phyloP scores from a whole-genome alignment of 2,113 vertebrate species.

The Oryctolagus cuniculus region mOryCun1.1 NC_091442.1:95678501-95679000 shows the following conservation, averaged over 20 bases:
- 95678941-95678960: conserved; percentile 76
- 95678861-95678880: conserved; percentile 83
- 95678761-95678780: conserved; percentile 88
- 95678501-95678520: conserved; percentile 85
- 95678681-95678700: conserved; percentile 86
- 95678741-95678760: conserved; percentile 85
- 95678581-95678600: conserved; percentile 87
- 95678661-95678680: conserved; percentile 89
- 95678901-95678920: conserved; percentile 80
- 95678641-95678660: conserved; percentile 84
- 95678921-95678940: conserved; percentile 74
- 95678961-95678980: conserved; percentile 75
- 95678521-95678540: conserved; percentile 87
- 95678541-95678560: conserved; percentile 93
- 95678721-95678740: conserved; percentile 85
- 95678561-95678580: conserved; percentile 90
- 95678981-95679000: conserved; percentile 80
- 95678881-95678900: conserved; percentile 79
- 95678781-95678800: conserved; percentile 86
- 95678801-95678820: conserved; percentile 91
- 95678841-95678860: conserved; percentile 85
- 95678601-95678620: conserved; percentile 79
- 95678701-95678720: conserved; percentile 81
- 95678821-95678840: conserved; percentile 85
- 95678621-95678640: conserved; percentile 89